These are phyloP conservation scores for Leptosomus discolor DNA, from an alignment of 2,113 vertebrate genomes.

Conservation along the genomic window DNA sequence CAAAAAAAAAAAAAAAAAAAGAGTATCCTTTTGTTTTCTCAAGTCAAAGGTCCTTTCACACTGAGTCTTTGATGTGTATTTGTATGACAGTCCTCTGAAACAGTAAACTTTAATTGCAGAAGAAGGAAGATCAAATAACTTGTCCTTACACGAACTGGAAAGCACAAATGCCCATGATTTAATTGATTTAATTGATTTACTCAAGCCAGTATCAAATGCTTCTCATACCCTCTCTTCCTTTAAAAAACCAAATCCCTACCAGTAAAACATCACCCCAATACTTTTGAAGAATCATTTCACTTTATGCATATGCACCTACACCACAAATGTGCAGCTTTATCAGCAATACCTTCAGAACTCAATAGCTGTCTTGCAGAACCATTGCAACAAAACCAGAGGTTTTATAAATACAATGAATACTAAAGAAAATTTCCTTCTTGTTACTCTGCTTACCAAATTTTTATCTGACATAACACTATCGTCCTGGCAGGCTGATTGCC, in stretches of 20 bases:
- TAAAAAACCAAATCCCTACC: not conserved
- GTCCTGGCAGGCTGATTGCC: not conserved
- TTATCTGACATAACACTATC: not conserved
- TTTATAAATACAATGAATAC: not conserved
- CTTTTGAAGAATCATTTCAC: not conserved
- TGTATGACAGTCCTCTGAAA: not conserved
- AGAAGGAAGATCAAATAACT: not conserved
- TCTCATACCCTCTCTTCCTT: not conserved
- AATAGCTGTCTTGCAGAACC: not conserved
- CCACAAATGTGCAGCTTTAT: not conserved
- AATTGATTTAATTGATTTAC: not conserved
- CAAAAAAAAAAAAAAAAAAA: not conserved
- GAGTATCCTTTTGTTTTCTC: not conserved
- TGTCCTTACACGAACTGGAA: not conserved
- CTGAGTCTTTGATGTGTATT: not conserved
- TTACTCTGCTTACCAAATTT: not conserved
- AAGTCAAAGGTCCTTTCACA: not conserved
- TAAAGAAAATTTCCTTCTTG: not conserved
- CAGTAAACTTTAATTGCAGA: not conserved
- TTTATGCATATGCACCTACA: not conserved
- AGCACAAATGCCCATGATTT: fast-evolving
- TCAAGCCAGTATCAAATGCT: not conserved
- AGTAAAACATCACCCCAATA: not conserved
- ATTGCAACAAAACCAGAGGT: not conserved
- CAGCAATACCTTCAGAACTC: not conserved